These are phyloP conservation scores for Cassiopea xamachana DNA, from an alignment of 30 jellyfish, hydroid and myxozoan species.

Conservation along the genomic window DNA sequence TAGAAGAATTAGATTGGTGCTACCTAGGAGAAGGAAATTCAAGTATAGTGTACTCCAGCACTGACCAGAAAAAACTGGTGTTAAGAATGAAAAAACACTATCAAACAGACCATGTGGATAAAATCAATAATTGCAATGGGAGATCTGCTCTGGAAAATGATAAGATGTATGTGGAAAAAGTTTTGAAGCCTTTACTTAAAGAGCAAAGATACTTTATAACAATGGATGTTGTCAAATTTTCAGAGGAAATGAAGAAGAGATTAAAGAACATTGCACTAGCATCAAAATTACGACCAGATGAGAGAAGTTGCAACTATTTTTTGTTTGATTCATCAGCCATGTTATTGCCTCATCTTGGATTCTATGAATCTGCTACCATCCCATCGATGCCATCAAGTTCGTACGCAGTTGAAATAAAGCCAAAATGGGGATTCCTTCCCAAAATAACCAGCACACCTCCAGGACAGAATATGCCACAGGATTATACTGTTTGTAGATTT, in stretches of 20 bases:
- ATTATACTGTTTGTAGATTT: slow-evolving; percentile 62
- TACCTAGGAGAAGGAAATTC: slow-evolving; percentile 90
- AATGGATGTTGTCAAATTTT: not conserved
- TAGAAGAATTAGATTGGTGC: slow-evolving; percentile 63
- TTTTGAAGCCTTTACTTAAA: slow-evolving; percentile 32
- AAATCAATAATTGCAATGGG: not conserved
- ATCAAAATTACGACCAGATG: slow-evolving; percentile 28
- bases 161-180: not conserved
- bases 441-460: not conserved
- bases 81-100: slow-evolving; percentile 62
- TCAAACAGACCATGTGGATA: not conserved
- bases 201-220: slow-evolving; percentile 28
- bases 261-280: not conserved
- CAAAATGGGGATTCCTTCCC: slow-evolving; percentile 93
- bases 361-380: not conserved
- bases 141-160: slow-evolving; percentile 7
- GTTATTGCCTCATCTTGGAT: slow-evolving; percentile 61
- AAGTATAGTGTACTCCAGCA: slow-evolving; percentile 60
- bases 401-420: slow-evolving; percentile 84
- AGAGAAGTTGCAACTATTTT: slow-evolving; percentile 8
- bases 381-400: not conserved
- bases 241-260: not conserved
- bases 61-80: slow-evolving; percentile 7
- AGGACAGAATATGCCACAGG: not conserved
- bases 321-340: not conserved